Evolutionary conservation across 2,113 vertebrate genomes (phyloP), one percentile per base, ranked within the genome.

Genomic region (Nanorana parkeri): DNA sequence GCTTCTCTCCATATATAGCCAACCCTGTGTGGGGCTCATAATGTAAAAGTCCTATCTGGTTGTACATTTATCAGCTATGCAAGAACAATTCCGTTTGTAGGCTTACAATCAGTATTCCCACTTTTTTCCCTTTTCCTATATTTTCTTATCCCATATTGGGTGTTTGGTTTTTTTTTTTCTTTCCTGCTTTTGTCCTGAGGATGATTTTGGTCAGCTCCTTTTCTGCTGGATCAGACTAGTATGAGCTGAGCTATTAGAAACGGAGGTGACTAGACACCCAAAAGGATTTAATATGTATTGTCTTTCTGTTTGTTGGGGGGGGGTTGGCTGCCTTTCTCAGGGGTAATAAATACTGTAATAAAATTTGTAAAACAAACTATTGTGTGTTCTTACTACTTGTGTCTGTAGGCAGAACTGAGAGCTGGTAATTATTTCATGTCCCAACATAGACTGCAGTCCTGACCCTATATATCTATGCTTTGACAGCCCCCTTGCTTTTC

Each of bases 331-430:
- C 63, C 69, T 75, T 80, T 76, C 72, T 83, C 80, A 76, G 80
- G 80, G 71, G 71, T 83, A 68, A 68, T 21, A n/a, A n/a, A 55
- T 76, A 83, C 29, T 81, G 80, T 81, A 81, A 83, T 76, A 83
- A 83, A 83, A 60, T 60, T 19, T 76, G 17, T 75, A 75, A 82
- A 75, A 73, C 63, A 52, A 71, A 79, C 17, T 1, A 7, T 2
- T 36, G 32, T 36, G 32, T 36, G 64, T 56, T 16, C 28, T 11
- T 41, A 16, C 60, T 41, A 2, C 17, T 78, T 66, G 26, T 67
- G 29, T 36, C 56, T 17, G 13, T 23, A 11, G 41, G 41, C 41
- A 47, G n/a, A 21, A 15, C 10, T 7, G 13, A 17, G 15, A 36
- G 54, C 13, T 60, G 60, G 16, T 32, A 17, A 58, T n/a, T 10